These are phyloP conservation scores for Palythoa grandiflora DNA, from an alignment of 92 coral and sea anemone species.

Conservation along the genomic window DNA sequence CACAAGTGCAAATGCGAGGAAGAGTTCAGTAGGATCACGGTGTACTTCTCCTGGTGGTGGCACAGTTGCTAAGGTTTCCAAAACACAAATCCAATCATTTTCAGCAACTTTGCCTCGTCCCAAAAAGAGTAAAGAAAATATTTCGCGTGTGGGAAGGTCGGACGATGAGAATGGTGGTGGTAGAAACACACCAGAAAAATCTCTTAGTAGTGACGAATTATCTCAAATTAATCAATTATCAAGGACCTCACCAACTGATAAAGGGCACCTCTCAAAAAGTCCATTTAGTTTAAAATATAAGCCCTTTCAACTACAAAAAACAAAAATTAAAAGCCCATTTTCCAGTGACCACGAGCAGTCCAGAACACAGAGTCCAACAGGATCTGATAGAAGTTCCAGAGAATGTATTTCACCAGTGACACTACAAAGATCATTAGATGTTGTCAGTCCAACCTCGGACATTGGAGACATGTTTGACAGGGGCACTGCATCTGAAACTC, in stretches of 20 bases:
- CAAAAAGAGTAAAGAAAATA: slow-evolving; percentile 72
- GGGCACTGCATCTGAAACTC: slow-evolving; percentile 7
- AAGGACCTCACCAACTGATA: slow-evolving; percentile 36
- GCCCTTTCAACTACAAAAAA: slow-evolving; percentile 58
- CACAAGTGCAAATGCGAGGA: slow-evolving; percentile 51
- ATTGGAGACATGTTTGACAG: slow-evolving; percentile 38
- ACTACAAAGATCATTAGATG: slow-evolving; percentile 12
- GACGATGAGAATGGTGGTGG: slow-evolving; percentile 69
- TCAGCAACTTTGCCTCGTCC: slow-evolving; percentile 77
- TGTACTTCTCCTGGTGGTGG: slow-evolving; percentile 83
- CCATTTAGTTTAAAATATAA: slow-evolving; percentile 72
- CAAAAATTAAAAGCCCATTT: slow-evolving; percentile 42
- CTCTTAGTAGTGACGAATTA: slow-evolving; percentile 56
- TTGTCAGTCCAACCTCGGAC: neutral
- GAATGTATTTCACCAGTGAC: slow-evolving; percentile 24
- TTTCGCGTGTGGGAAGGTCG: slow-evolving; percentile 65
- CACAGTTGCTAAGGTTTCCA: slow-evolving; percentile 84
- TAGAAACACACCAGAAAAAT: slow-evolving; percentile 57
- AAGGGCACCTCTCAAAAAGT: slow-evolving; percentile 56
- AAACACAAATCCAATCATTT: slow-evolving; percentile 94
- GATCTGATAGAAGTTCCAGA: slow-evolving; percentile 20
- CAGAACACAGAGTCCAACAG: slow-evolving; percentile 34
- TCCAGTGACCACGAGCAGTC: slow-evolving; percentile 65
- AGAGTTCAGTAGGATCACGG: slow-evolving; percentile 71
- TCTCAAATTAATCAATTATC: slow-evolving; percentile 44